These are phyloP conservation scores for Aradophagus sp. DNA, from an alignment of 1,140 invertebrate species.

Conservation along the genomic window DNA sequence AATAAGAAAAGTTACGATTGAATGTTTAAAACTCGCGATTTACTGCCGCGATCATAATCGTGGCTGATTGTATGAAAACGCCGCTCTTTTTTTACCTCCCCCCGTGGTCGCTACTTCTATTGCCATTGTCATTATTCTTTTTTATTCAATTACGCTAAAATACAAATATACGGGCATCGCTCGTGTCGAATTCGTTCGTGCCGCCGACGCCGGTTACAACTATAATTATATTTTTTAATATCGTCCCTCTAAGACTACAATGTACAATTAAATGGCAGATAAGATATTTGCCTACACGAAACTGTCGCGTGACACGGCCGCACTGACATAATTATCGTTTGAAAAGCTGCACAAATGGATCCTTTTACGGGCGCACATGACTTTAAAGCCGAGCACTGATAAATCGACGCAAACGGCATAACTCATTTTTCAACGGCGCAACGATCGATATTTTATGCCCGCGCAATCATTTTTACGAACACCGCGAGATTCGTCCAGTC, in stretches of 20 bases:
- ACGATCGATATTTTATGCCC: conserved; percentile 6
- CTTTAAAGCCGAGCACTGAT: conserved; percentile 34
- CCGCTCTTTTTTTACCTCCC: conserved; percentile 5
- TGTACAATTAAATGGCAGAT: conserved; percentile 58
- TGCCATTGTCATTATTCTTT: conserved; percentile 10
- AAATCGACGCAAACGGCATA: conserved; percentile 25
- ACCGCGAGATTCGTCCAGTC: conserved; percentile 4
- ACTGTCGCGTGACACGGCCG: conserved; percentile 46
- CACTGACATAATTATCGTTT: conserved; percentile 50
- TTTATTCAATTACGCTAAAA: conserved; percentile 40
- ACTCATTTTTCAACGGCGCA: conserved; percentile 25
- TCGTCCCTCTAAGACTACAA: conserved; percentile 49
- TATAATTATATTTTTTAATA: conserved; percentile 56
- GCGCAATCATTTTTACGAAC: neutral
- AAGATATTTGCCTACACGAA: conserved; percentile 50
- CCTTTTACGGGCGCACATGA: conserved; percentile 45
- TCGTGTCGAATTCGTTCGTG: conserved; percentile 48
- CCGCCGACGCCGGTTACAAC: conserved; percentile 28
- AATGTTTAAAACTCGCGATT: conserved; percentile 18
- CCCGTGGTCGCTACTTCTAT: conserved; percentile 5
- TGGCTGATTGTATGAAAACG: conserved; percentile 13
- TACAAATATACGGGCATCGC: conserved; percentile 23
- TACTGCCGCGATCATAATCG: conserved; percentile 7
- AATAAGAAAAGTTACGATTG: conserved; percentile 27
- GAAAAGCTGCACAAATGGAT: conserved; percentile 52